phyloP scores from a whole-genome alignment of 2,888 invertebrate genomes.

The Hydroisotoma schaefferi region DNA sequence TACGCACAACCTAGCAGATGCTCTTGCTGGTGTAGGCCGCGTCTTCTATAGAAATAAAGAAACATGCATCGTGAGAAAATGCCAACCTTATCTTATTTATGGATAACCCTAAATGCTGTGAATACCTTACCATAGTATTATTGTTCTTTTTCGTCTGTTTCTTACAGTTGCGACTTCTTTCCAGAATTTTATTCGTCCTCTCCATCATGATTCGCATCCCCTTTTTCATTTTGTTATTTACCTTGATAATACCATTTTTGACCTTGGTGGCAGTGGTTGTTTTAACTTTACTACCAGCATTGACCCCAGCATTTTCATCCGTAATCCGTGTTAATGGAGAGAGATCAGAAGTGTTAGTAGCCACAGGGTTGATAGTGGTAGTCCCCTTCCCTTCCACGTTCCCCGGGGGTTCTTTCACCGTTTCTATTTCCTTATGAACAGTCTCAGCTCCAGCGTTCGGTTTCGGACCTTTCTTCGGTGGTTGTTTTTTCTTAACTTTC shows the following conservation, averaged over 20 bases:
- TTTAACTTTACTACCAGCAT: not conserved
- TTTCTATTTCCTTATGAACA: not conserved
- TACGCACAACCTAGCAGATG: constrained; percentile 3
- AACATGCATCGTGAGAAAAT: not conserved
- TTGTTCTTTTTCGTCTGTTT: not conserved
- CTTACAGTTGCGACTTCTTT: constrained; percentile 4
- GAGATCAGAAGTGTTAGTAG: too few relatives aligned
- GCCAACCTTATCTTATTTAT: not conserved
- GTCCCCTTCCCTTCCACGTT: too few relatives aligned
- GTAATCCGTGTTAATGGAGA: too few relatives aligned
- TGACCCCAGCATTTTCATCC: not conserved
- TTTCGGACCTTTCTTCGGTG: not conserved
- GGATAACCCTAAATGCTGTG: too few relatives aligned
- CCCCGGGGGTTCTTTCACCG: not conserved
- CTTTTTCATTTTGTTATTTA: constrained; percentile 4
- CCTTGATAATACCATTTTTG: constrained; percentile 6
- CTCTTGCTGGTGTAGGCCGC: constrained; percentile 1
- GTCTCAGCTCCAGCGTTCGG: too few relatives aligned
- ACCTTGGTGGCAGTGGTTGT: not conserved
- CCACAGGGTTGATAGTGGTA: too few relatives aligned
- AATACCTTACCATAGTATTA: not conserved
- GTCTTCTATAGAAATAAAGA: constrained; percentile 1
- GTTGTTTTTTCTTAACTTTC: not conserved
- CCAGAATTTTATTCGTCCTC: constrained; percentile 6
- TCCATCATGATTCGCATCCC: constrained; percentile 8